Conservation (phyloP, 2,113 vertebrate species). For the Miniopterus natalensis region DNA sequence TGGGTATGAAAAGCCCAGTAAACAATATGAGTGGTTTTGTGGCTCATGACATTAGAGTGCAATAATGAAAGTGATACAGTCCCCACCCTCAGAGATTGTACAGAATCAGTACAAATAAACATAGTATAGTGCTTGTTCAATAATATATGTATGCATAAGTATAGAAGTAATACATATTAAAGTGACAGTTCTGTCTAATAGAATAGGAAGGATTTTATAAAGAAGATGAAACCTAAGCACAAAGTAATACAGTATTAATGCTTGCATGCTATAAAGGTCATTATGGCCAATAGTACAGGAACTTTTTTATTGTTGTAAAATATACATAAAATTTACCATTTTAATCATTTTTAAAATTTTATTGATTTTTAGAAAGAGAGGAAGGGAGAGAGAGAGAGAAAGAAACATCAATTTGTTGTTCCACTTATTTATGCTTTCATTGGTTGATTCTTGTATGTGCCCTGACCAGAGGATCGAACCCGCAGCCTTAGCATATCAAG, state of each 20-base stretch:
- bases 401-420: neutral
- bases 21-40: slow-evolving; percentile 9
- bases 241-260: neutral
- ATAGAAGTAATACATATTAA: neutral
- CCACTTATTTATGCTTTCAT: neutral
- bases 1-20: neutral
- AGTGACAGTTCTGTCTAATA: neutral
- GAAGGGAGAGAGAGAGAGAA: neutral
- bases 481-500: too few species aligned
- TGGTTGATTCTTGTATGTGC: too few species aligned
- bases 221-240: neutral
- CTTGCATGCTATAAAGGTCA: neutral
- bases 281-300: neutral
- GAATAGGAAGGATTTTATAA: neutral
- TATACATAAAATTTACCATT: neutral
- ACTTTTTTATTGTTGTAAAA: neutral
- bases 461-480: too few species aligned
- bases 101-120: neutral
- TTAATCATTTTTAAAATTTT: neutral
- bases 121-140: neutral
- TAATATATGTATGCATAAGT: neutral
- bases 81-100: neutral
- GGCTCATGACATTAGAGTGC: neutral
- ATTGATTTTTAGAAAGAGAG: neutral
- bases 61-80: neutral